Evolutionary conservation across 2,888 invertebrate genomes (phyloP).

Genomic region (Agrotis ipsilon): DNA sequence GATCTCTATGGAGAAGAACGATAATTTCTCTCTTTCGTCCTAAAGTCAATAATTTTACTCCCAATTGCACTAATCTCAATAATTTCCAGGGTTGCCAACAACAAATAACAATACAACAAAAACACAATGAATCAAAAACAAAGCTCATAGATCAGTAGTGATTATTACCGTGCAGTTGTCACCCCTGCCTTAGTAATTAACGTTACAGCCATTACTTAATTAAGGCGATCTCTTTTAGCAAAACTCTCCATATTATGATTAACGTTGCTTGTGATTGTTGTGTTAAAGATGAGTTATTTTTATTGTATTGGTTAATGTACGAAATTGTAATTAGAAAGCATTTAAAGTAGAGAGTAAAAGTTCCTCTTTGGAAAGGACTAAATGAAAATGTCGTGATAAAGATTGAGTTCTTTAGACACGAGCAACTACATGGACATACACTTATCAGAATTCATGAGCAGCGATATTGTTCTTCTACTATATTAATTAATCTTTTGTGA

Average conservation of each 20-base stretch:
- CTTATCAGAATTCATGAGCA: too few relatives aligned
- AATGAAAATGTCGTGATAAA: too few relatives aligned
- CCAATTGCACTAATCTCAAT: not conserved
- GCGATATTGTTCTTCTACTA: too few relatives aligned
- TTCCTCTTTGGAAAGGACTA: too few relatives aligned
- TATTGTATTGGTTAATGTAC: constrained; percentile 16
- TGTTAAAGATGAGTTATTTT: constrained; percentile 39
- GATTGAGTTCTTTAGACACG: too few relatives aligned
- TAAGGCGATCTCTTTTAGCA: constrained; percentile 92
- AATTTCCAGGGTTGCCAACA: constrained; percentile 5
- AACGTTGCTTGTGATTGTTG: constrained; percentile 58
- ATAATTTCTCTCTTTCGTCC: too few relatives aligned
- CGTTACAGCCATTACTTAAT: constrained; percentile 95
- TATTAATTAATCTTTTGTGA: too few relatives aligned
- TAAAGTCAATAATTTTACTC: not conserved
- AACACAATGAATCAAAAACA: constrained; percentile 68
- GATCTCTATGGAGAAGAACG: too few relatives aligned
- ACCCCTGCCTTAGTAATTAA: constrained; percentile 93
- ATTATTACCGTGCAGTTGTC: constrained; percentile 74
- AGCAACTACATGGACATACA: too few relatives aligned
- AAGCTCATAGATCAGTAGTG: constrained; percentile 63
- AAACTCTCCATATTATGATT: constrained; percentile 70
- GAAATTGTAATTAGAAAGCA: constrained; percentile 8
- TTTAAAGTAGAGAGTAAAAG: too few relatives aligned
- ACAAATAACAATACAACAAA: constrained; percentile 55